Percentiles rank a stretch among this genome's conserved stretches.
Conservation (phyloP, 2,113 vertebrate species). For the Balaeniceps rex region DNA sequence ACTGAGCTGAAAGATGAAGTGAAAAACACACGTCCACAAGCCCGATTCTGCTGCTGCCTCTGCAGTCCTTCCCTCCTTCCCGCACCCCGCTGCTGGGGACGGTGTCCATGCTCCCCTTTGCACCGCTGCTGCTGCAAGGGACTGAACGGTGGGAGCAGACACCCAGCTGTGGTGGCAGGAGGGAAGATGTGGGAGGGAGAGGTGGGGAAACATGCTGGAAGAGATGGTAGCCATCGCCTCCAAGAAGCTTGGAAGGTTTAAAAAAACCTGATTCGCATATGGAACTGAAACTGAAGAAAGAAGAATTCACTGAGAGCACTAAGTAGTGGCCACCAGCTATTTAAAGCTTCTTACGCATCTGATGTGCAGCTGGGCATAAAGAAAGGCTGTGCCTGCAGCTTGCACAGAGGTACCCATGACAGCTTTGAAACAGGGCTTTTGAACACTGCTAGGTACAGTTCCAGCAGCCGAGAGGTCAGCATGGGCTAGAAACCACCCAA, state of each 20-base stretch:
- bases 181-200: not conserved
- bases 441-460: not conserved
- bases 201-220: rapidly evolving
- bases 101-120: not conserved
- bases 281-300: slow-evolving; percentile 20
- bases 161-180: not conserved
- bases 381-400: not conserved
- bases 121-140: not conserved
- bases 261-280: rapidly evolving
- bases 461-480: not conserved
- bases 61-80: not conserved
- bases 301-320: not conserved
- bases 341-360: not conserved
- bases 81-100: not conserved
- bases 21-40: not conserved
- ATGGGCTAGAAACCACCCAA: not conserved
- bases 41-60: not conserved
- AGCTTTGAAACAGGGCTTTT: not conserved
- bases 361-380: not conserved
- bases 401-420: not conserved
- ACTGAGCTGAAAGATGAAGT: not conserved
- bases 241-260: not conserved
- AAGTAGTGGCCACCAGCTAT: not conserved
- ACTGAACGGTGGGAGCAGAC: not conserved
- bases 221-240: not conserved